Evolutionary conservation across 2,888 invertebrate genomes (phyloP), one percentile per base, ranked within the genome.

Genomic region (Sarcophaga subvicina): DNA sequence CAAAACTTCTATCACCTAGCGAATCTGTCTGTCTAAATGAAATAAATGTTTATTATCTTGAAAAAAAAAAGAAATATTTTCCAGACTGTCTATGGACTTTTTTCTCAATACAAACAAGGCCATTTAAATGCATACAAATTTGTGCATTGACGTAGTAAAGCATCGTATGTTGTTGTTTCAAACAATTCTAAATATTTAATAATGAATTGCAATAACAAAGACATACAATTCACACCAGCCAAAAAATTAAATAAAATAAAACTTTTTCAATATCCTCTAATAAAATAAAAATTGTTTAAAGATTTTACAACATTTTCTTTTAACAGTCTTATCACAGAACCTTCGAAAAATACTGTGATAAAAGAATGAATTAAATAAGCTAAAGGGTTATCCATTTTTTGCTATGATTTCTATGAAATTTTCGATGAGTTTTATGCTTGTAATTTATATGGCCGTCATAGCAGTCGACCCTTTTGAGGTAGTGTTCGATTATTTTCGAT

Each of bases 121-220:
- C 66, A 54, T 66, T 54, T 17, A 27, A 54, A 20, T 76, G 20
- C 37, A 77, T 59, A 69, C 67, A 20, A 67, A 11, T 22, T 2
- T 75, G 49, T 75, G 12, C 22, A 69, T 71, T 71, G 71, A 71
- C 71, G 71, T 59, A 59, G 59, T 17, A 37, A 37, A 37, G 25
- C 25, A 71, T 71, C 71, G 59, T 71, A 71, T 71, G 71, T 71
- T 71, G 71, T 71, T 71, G 3, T 47, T 71, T 59, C 25, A 20
- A 17, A 63, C 20, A 63, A 63, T 20, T 20, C 20, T 22, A 20
- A 17, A 17, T 25, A 54, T 49, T 67, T 67, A 3, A 14, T 12
- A 45, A 45, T 17, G 0, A 45, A 20, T 10, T 45, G 17, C 8
- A 45, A 17, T 67, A 8, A 25, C 12, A 25, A 17, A 64, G 22